Evolutionary conservation across 2,888 invertebrate species (phyloP), one percentile per base, ranked within the genome.

Genomic region (Quadriops clusia): DNA sequence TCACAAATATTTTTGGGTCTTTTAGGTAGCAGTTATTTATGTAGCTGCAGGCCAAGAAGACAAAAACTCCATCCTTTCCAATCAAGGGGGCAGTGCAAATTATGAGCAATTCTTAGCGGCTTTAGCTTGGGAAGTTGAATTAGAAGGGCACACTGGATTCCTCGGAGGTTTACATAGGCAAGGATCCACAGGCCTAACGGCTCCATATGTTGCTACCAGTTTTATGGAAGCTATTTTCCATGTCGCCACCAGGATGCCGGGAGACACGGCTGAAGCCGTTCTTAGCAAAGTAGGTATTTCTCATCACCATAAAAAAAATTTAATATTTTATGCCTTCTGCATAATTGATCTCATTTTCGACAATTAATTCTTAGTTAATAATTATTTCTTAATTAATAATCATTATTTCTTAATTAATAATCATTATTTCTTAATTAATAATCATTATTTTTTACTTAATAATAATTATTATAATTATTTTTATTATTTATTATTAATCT

Each of bases 1-100:
- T 16, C 17, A 6, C 4, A 16, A 9, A 3, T 15, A 13, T 20
- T 17, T 28, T 9, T 7, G n/a, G n/a, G n/a, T 14, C 15, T 29
- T 9, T 22, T 40, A 57, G 57, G 80, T 94, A 47, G 98, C 97
- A 10, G 90, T 99, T 26, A 90, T 98, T 49, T 98, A 94, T 62
- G 95, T 98, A 10, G 91, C 83, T n/a, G 81, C 82, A 25, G 95
- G 95, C 0, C 98, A 98, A 56, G 95, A 97, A 60, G 90, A 93
- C 46, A 91, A 97, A 50, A 83, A 82, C 54, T 89, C 93, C 22
- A 95, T 98, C 48, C 63, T 86, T 9, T 80, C 82, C 6, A 99
- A 98, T 58, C 75, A 80, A 18, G 80, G 81, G 40, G 95, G 93
- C 16, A 95, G 94, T 56, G 80, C 81, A 38, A 84, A 83, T 17